These are phyloP conservation scores for Psilopogon haemacephalus DNA, from an alignment of 2,113 vertebrate species.

Conservation along the genomic window DNA sequence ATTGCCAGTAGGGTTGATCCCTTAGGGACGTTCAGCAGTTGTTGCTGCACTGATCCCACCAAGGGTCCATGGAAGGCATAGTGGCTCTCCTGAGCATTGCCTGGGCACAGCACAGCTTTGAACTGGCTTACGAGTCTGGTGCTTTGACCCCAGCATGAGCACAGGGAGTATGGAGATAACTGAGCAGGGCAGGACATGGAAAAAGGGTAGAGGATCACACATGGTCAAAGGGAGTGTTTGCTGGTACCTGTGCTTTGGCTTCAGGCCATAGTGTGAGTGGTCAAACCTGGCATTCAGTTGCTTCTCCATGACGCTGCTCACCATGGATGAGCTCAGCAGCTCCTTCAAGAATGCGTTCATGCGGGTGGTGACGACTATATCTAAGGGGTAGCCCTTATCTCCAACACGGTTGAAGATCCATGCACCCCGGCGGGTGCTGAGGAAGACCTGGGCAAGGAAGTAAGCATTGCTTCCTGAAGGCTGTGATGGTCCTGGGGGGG, in stretches of 20 bases:
- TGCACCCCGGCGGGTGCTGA: conserved; percentile 85
- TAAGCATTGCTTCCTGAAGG: neutral
- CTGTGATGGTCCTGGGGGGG: neutral
- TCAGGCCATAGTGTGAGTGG: conserved; percentile 81
- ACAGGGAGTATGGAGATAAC: neutral
- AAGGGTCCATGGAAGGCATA: neutral
- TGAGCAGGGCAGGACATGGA: fast-evolving
- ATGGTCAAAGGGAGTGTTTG: neutral
- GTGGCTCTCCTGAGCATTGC: neutral
- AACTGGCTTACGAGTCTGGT: neutral
- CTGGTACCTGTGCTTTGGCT: conserved; percentile 81
- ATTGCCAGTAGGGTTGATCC: neutral
- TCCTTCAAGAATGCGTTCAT: neutral
- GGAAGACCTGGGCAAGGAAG: conserved; percentile 82
- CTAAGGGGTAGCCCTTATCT: conserved; percentile 44
- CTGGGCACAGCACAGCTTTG: neutral
- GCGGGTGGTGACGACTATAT: conserved; percentile 5
- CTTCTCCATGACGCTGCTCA: conserved; percentile 69
- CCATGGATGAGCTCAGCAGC: neutral
- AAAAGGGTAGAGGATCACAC: fast-evolving
- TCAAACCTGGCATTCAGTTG: conserved; percentile 75
- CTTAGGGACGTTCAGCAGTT: neutral
- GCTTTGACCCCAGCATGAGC: neutral
- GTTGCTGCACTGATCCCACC: neutral
- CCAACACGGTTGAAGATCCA: conserved; percentile 85